Evolutionary conservation across 1,140 invertebrate species (phyloP).

Genomic region (Conopomorpha cramerella): DNA sequence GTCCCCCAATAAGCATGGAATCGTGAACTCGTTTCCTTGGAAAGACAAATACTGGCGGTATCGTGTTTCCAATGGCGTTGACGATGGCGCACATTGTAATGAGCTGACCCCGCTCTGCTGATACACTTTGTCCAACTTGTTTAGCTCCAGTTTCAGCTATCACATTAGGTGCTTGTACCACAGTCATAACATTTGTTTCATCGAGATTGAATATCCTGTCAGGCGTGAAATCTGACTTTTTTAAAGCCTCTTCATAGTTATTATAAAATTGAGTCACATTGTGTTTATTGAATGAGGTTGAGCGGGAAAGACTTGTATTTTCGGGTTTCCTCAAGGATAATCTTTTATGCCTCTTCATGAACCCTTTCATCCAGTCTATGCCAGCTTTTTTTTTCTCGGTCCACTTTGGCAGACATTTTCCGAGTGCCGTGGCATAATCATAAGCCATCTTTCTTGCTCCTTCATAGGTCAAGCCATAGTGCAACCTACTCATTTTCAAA

Average conservation of each 20-base stretch:
- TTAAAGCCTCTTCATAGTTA: conserved; percentile 23
- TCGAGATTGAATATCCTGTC: conserved; percentile 35
- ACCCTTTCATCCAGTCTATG: conserved; percentile 35
- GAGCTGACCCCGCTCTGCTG: conserved; percentile 31
- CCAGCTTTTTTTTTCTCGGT: conserved; percentile 23
- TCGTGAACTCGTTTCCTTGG: conserved; percentile 20
- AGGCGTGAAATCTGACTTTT: conserved; percentile 24
- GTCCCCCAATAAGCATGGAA: conserved; percentile 16
- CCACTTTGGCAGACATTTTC: conserved; percentile 24
- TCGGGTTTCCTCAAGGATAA: conserved; percentile 38
- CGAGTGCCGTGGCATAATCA: conserved; percentile 13
- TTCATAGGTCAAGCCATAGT: conserved; percentile 17
- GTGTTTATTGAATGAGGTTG: conserved; percentile 36
- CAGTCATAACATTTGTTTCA: conserved; percentile 49
- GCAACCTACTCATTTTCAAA: conserved; percentile 13
- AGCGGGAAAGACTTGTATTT: conserved; percentile 29
- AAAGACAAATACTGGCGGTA: conserved; percentile 30
- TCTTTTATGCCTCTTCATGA: conserved; percentile 32
- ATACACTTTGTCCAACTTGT: conserved; percentile 32
- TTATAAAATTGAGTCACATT: conserved; percentile 36
- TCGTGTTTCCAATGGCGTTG: conserved; percentile 16
- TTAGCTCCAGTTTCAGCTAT: conserved; percentile 30
- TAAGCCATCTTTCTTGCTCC: conserved; percentile 13
- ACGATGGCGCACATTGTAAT: conserved; percentile 24
- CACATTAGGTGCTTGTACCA: conserved; percentile 35